Evolutionary conservation across 2,888 invertebrate genomes (phyloP).

Genomic region (Tetragonisca angustula): DNA sequence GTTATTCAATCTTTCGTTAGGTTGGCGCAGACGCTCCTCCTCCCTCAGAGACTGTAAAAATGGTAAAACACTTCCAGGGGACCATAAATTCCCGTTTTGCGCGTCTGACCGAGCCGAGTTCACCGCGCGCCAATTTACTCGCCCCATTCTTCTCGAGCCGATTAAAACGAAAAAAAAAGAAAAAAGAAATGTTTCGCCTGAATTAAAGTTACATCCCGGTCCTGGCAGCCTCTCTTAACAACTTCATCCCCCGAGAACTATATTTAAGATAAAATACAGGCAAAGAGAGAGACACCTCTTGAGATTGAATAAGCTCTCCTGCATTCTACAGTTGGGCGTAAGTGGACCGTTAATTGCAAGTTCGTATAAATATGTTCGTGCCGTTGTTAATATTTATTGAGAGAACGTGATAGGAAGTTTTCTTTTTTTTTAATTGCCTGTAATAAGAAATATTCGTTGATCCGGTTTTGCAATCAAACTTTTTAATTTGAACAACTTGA

Average conservation of each 20-base stretch:
- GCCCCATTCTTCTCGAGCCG: constrained; percentile 37
- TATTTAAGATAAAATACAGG: background rate
- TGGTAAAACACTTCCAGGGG: constrained; percentile 43
- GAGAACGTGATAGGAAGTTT: too few relatives aligned
- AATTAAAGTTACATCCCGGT: constrained; percentile 30
- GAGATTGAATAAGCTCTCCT: background rate
- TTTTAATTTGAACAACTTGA: too few relatives aligned
- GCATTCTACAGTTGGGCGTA: background rate
- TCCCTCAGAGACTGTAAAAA: constrained; percentile 42
- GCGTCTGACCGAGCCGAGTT: constrained; percentile 1
- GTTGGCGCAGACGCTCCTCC: constrained; percentile 30
- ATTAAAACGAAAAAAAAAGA: constrained; percentile 33
- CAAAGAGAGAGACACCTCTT: background rate
- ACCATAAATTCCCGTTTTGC: constrained; percentile 49
- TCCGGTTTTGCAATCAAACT: too few relatives aligned
- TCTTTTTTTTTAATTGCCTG: too few relatives aligned
- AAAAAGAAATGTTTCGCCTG: constrained; percentile 13
- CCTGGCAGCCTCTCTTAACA: background rate
- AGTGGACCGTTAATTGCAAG: too few relatives aligned
- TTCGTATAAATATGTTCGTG: too few relatives aligned
- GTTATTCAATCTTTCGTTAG: constrained; percentile 51
- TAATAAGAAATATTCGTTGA: too few relatives aligned
- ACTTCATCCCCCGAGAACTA: background rate
- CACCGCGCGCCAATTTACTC: constrained; percentile 26
- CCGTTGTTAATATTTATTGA: too few relatives aligned